A percentile compares a stretch with the other conserved stretches of the same genome.
phyloP scores from a whole-genome alignment of 2,888 invertebrate species.

The Temnothorax unifasciatus region DNA sequence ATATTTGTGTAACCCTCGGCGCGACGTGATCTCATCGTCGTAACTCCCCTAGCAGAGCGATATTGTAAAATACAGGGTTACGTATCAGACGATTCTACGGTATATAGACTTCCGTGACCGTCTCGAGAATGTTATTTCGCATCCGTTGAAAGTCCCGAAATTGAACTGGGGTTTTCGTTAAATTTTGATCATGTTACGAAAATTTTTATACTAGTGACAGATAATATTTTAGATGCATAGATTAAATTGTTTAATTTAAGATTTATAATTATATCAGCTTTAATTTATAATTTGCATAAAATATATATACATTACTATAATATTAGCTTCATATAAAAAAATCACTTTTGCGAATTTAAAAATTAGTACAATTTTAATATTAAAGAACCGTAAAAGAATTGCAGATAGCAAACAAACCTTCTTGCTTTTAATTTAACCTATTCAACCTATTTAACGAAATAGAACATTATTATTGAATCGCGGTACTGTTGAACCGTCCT shows the following conservation, averaged over 20 bases:
- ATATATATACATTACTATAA: too few species aligned
- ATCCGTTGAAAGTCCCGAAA: slow-evolving; percentile 33
- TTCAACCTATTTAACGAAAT: background rate
- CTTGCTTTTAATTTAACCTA: background rate
- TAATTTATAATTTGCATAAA: background rate
- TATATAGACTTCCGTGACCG: slow-evolving; percentile 15
- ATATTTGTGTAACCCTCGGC: slow-evolving; percentile 54
- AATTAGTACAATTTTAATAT: background rate
- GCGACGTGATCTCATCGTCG: slow-evolving; percentile 53
- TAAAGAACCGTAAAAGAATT: background rate
- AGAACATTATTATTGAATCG: slow-evolving; percentile 14
- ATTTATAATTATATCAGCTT: background rate
- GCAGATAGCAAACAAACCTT: background rate
- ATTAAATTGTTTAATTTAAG: background rate
- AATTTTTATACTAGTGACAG: background rate
- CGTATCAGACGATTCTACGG: slow-evolving; percentile 37
- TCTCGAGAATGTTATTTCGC: slow-evolving; percentile 52
- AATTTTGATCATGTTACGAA: slow-evolving; percentile 8
- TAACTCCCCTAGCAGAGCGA: slow-evolving; percentile 37
- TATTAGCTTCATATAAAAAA: background rate
- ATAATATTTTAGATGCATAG: background rate
- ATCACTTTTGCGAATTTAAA: background rate
- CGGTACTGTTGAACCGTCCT: slow-evolving; percentile 18
- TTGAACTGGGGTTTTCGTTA: slow-evolving; percentile 17
- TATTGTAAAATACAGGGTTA: slow-evolving; percentile 49